phyloP scores from a whole-genome alignment of 2,888 invertebrate genomes.

The Polymixis flavicincta region DNA sequence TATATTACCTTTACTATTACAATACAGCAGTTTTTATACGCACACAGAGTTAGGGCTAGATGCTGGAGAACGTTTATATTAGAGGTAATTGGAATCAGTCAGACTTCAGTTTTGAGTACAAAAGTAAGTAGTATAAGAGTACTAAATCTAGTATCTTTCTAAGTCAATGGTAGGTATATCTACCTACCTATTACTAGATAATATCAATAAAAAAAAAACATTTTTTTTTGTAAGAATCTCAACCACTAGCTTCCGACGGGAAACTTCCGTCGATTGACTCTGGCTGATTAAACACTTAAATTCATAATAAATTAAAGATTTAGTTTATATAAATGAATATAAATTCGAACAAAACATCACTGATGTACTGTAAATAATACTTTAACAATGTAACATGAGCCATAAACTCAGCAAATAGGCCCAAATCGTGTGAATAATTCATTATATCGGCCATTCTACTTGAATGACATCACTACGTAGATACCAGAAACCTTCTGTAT shows the following conservation, averaged over 20 bases:
- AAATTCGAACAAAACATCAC: conserved; percentile 34
- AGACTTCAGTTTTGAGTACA: not conserved
- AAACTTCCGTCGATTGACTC: conserved; percentile 9
- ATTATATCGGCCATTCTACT: conserved; percentile 78
- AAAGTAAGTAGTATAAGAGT: no score
- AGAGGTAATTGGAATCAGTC: not conserved
- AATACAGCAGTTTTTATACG: not conserved
- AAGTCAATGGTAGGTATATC: no score
- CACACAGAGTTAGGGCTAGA: not conserved
- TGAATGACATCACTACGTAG: conserved; percentile 71
- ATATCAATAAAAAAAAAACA: not conserved
- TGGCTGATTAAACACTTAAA: not conserved
- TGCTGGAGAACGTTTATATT: not conserved
- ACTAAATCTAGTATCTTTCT: not conserved
- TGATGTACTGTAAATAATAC: conserved; percentile 53
- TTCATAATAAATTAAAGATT: conserved; percentile 24
- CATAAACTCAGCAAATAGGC: conserved; percentile 69
- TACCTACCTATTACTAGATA: not conserved
- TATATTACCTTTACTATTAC: not conserved
- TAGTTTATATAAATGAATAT: conserved; percentile 21
- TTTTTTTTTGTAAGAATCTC: not conserved
- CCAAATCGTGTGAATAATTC: conserved; percentile 75
- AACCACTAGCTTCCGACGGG: conserved; percentile 48
- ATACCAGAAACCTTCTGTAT: conserved; percentile 26
- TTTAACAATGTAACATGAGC: conserved; percentile 50